Percentiles rank a stretch among this genome's conserved stretches.
Evolutionary conservation across 2,888 invertebrate species (phyloP).

Genomic region (Silvanus unidentatus): DNA sequence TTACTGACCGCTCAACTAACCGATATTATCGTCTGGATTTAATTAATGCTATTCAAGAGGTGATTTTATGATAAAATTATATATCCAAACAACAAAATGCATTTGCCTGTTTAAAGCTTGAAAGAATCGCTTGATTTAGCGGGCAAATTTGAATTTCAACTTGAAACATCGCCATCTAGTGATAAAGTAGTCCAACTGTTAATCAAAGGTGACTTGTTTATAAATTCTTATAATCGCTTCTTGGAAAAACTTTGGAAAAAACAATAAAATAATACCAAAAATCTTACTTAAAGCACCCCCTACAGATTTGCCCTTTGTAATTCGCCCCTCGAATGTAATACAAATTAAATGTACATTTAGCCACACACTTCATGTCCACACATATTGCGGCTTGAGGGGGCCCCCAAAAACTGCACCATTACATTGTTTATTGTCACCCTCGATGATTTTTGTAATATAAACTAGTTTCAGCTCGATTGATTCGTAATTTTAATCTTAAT

Average conservation of each 20-base stretch:
- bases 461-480: slow-evolving; percentile 17
- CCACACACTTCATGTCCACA: slow-evolving; percentile 31
- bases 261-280: not conserved
- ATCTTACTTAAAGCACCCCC: not conserved
- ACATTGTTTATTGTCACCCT: slow-evolving; percentile 3
- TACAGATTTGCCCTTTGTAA: slow-evolving; percentile 33
- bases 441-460: slow-evolving; percentile 4
- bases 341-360: slow-evolving; percentile 45
- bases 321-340: slow-evolving; percentile 26
- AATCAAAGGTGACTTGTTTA: no score
- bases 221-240: no score
- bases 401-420: not conserved
- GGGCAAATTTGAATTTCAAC: no score
- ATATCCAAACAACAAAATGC: not conserved
- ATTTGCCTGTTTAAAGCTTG: not conserved
- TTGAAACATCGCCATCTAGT: no score
- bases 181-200: no score
- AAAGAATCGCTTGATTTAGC: no score
- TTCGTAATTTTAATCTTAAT: slow-evolving; percentile 18
- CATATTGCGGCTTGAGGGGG: not conserved
- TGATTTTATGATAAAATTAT: not conserved
- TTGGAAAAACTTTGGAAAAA: no score
- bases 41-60: slow-evolving; percentile 9
- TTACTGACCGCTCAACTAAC: slow-evolving; percentile 25
- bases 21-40: slow-evolving; percentile 23